Evolutionary conservation across 64 coral and sea anemone genomes (phyloP).

Genomic region (Montipora sp.): DNA sequence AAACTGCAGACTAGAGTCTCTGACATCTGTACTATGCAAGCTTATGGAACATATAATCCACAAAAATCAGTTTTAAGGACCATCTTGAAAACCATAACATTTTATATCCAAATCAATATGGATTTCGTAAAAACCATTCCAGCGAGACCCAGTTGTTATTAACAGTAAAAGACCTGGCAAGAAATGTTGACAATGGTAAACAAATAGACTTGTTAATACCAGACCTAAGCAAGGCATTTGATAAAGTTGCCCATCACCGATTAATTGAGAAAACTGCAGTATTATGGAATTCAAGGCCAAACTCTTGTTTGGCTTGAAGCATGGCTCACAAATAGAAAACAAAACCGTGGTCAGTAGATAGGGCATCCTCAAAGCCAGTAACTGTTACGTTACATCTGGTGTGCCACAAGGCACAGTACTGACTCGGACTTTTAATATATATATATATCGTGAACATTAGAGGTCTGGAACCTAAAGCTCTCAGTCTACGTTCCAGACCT

Average conservation of each 20-base stretch:
- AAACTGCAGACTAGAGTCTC: no score
- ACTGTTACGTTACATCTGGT: constrained; percentile 14
- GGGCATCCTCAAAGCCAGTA: neutral
- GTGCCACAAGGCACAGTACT: constrained; percentile 26
- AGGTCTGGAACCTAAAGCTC: no score
- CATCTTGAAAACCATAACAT: no score
- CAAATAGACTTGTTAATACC: neutral
- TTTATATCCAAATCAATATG: no score
- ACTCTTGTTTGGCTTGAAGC: neutral
- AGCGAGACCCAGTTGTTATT: neutral
- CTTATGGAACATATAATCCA: no score
- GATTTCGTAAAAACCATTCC: neutral
- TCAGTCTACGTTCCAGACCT: no score
- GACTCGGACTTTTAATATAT: neutral
- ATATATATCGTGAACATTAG: no score
- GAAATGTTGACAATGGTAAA: neutral
- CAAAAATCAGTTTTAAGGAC: no score
- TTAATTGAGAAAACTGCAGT: neutral
- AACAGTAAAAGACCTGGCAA: constrained; percentile 17
- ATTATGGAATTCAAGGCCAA: neutral
- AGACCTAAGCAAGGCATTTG: constrained; percentile 9
- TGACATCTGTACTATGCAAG: no score
- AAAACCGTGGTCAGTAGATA: constrained; percentile 9
- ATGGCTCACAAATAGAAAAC: neutral
- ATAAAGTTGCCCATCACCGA: neutral